Base-by-base conservation (phyloP, 2,888 invertebrate genomes). In the Fissipunctia ypsillon region DNA sequence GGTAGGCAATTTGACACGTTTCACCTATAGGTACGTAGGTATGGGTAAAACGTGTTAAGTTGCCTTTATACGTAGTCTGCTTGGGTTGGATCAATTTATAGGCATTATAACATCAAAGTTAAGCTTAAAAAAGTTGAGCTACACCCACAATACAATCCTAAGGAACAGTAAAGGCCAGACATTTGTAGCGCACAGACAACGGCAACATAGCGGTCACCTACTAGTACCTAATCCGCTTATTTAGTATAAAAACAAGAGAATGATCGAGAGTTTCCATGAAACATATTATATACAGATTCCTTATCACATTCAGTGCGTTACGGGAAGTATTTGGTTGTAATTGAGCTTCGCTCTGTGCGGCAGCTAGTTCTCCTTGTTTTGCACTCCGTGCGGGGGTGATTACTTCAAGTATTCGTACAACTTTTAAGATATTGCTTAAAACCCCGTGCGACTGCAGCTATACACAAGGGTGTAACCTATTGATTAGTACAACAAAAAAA, bases 201-300 rank as follows among this genome's bases (percentile, higher is more conserved):
- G 0, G 1, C 7, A 38, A 54, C 5, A 19, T 45, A 70, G 45
- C 1, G 3, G 6, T 71, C 41, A 41, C 28, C 12, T 14, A 38
- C 28, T n/a, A n/a, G 28, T 45, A 35, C 25, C 14, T 38, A 66
- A 59, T 50, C n/a, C 12, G 9, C 31, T 74, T 31, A 61, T 50
- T 52, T 22, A 68, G n/a, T 59, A 25, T 41, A 67, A 67, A 75
- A 69, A 75, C 56, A 54, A 72, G 52, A 43, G 38, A 65, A 59
- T 64, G 19, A 52, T 50, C 31, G 28, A n/a, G 45, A 25, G 60
- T 71, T 54, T 69, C 54, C 56, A 43, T 38, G 22, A 19, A 72
- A 64, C 45, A 52, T 67, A 59, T 63, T 60, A 54, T 60, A 56
- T 66, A 64, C 60, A 64, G 56, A 76, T 82, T 82, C 70, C n/a